phyloP scores from a whole-genome alignment of 2,113 vertebrate species.

The Cheilinus undulatus region DNA sequence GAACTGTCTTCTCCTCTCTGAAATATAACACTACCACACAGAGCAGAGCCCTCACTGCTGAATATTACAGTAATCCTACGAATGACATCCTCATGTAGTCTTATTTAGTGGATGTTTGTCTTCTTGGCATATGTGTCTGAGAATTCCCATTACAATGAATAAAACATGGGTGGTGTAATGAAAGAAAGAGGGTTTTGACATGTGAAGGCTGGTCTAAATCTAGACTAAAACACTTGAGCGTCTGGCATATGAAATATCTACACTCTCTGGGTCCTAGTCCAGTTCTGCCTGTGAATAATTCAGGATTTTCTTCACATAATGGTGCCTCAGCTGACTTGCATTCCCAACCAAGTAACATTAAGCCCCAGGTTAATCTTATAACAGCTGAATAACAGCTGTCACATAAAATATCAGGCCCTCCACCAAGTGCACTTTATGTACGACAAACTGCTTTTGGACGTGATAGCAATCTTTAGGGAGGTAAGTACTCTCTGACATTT shows the following conservation, averaged over 20 bases:
- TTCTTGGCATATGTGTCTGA: not conserved
- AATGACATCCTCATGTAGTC: not conserved
- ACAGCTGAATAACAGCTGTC: conserved; percentile 9
- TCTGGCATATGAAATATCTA: not conserved
- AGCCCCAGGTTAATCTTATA: conserved; percentile 17
- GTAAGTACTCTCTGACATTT: conserved; percentile 13
- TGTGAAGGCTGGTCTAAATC: too few relatives aligned
- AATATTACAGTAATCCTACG: not conserved
- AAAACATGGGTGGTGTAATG: too few relatives aligned
- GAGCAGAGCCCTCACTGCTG: not conserved
- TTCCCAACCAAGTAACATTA: not conserved
- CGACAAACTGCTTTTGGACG: conserved; percentile 23
- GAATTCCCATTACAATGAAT: too few relatives aligned
- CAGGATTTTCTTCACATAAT: not conserved
- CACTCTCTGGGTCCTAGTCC: not conserved
- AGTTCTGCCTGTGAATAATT: not conserved
- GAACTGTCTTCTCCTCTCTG: not conserved
- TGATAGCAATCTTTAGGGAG: conserved; percentile 3
- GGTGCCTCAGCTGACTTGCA: not conserved
- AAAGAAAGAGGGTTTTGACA: too few relatives aligned
- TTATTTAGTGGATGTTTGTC: not conserved
- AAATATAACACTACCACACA: not conserved
- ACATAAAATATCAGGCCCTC: conserved; percentile 13
- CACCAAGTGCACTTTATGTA: conserved; percentile 4
- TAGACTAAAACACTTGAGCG: not conserved